Evolutionary conservation across 2,888 invertebrate species (phyloP).

Genomic region (Leptopilina drosophilae): DNA sequence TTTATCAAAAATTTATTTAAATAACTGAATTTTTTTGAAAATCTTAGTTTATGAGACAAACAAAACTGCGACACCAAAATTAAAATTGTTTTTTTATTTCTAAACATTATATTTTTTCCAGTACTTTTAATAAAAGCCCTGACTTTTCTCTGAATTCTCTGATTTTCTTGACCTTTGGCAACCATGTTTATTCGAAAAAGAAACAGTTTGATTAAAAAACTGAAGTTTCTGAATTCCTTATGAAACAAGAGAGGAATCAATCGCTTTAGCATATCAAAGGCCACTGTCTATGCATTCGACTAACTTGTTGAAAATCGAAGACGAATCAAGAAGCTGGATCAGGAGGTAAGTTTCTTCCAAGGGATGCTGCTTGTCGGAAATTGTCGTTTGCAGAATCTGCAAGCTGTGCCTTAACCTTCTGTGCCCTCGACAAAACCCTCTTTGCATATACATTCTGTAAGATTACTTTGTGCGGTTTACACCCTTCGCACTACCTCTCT

Average conservation of each 20-base stretch:
- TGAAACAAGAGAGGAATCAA: not conserved
- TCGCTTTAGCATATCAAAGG: constrained; percentile 29
- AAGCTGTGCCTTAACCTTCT: constrained; percentile 70
- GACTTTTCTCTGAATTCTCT: no score
- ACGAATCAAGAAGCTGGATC: constrained; percentile 36
- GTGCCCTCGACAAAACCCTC: constrained; percentile 67
- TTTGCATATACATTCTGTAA: constrained; percentile 78
- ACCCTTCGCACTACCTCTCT: constrained; percentile 64
- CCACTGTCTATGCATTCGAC: not conserved
- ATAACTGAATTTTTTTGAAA: no score
- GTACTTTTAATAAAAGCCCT: no score
- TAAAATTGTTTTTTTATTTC: no score
- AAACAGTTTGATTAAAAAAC: no score
- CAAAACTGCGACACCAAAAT: no score
- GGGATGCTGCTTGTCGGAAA: constrained; percentile 71
- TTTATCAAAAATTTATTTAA: no score
- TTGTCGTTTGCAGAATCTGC: constrained; percentile 72
- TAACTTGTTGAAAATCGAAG: constrained; percentile 25
- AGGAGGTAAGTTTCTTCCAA: constrained; percentile 66
- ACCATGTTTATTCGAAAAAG: no score
- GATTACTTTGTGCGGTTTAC: constrained; percentile 77
- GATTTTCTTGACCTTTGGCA: no score
- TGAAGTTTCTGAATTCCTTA: no score
- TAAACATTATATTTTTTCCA: no score
- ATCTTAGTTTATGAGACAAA: no score